Evolutionary conservation across 2,113 vertebrate genomes (phyloP).

Genomic region (Myiagra hebetior): DNA sequence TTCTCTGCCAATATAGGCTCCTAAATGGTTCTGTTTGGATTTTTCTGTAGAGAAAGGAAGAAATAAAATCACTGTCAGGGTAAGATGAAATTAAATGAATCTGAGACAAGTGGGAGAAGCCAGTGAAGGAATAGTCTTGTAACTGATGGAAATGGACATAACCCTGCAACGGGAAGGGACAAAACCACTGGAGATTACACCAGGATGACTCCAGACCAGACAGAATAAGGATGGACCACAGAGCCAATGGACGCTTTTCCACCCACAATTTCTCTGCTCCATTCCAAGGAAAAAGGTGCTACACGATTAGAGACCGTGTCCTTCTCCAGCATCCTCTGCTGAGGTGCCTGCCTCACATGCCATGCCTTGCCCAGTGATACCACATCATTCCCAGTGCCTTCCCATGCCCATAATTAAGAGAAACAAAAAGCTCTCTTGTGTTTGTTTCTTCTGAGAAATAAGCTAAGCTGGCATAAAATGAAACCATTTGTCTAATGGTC

Average conservation of each 20-base stretch:
- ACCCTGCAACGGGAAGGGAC: neutral
- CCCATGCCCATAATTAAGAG: neutral
- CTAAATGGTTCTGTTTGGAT: neutral
- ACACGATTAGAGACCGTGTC: fast-evolving
- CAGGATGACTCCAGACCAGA: neutral
- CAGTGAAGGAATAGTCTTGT: neutral
- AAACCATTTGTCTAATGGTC: slow-evolving; percentile 30
- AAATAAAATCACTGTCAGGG: neutral
- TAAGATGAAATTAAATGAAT: neutral
- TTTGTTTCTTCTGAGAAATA: slow-evolving; percentile 33
- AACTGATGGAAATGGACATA: neutral
- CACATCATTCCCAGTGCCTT: neutral
- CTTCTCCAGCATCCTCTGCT: neutral
- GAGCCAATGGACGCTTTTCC: neutral
- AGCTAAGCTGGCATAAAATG: slow-evolving; percentile 54
- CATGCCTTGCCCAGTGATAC: neutral
- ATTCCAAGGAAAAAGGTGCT: neutral
- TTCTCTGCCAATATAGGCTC: neutral
- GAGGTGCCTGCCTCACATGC: neutral
- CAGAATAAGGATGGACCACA: neutral
- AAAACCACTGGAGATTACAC: neutral
- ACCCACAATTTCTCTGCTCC: neutral
- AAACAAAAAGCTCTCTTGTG: slow-evolving; percentile 15
- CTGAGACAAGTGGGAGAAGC: neutral
- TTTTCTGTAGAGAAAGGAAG: neutral